Conservation (phyloP, 2,888 invertebrate species). For the Fissipunctia ypsillon region DNA sequence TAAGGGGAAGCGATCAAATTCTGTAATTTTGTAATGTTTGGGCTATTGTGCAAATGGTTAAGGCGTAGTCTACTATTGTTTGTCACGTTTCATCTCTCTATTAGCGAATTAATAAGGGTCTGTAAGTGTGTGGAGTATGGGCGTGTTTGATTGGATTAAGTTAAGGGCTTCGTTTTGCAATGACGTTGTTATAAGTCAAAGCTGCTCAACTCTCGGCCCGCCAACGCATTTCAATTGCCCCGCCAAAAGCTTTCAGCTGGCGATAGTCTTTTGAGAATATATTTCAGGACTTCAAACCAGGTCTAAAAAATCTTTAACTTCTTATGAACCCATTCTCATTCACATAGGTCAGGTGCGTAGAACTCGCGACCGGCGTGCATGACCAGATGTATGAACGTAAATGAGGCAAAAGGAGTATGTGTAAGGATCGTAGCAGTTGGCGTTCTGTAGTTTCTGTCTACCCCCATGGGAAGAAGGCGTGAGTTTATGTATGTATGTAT, state of each 20-base stretch:
- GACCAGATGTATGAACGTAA: too few species aligned
- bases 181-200: background rate
- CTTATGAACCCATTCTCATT: too few species aligned
- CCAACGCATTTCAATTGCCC: background rate
- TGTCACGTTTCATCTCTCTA: constrained; percentile 66
- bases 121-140: background rate
- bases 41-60: constrained; percentile 67
- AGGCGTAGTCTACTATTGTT: constrained; percentile 62
- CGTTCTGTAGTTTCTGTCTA: too few species aligned
- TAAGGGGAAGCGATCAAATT: constrained; percentile 37
- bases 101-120: constrained; percentile 55
- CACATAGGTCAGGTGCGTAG: too few species aligned
- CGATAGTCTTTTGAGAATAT: background rate
- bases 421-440: too few species aligned
- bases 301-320: too few species aligned
- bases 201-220: background rate
- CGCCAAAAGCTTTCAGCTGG: background rate
- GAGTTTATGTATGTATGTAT: too few species aligned
- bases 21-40: constrained; percentile 29
- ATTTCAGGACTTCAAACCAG: background rate
- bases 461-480: too few species aligned
- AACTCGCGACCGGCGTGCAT: too few species aligned
- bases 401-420: too few species aligned
- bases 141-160: constrained; percentile 6
- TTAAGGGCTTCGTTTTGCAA: constrained; percentile 7